Conservation (phyloP, 2,888 invertebrate species). For the Lasius fuliginosus region DNA sequence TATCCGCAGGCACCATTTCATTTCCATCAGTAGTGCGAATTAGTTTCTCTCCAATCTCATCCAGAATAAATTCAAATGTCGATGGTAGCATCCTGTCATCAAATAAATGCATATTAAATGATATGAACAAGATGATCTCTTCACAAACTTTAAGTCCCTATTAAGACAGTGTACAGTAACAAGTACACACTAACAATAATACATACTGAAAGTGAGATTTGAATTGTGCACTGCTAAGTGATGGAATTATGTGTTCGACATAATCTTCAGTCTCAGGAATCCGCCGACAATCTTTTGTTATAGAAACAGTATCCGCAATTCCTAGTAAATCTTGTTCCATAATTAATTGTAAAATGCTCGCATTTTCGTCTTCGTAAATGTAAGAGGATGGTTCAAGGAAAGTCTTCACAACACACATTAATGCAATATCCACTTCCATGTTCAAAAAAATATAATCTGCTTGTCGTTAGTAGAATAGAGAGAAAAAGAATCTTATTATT, state of each 20-base stretch:
- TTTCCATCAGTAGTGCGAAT: conserved; percentile 6
- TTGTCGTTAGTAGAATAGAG: background rate
- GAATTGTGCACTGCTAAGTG: background rate
- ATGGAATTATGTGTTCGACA: conserved; percentile 17
- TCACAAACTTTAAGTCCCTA: background rate
- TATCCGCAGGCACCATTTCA: conserved; percentile 8
- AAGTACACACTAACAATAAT: background rate
- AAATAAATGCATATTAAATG: background rate
- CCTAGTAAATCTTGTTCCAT: background rate
- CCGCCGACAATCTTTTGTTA: background rate
- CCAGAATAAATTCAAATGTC: conserved; percentile 22
- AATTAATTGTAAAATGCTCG: background rate
- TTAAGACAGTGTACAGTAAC: background rate
- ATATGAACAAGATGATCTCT: background rate
- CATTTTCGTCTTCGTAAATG: conserved; percentile 29
- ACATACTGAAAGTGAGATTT: conserved; percentile 13
- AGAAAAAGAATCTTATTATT: background rate
- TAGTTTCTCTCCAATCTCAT: background rate
- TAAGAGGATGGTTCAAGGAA: conserved; percentile 1
- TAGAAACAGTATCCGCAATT: background rate
- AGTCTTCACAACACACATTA: background rate
- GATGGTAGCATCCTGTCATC: conserved; percentile 1
- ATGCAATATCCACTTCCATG: background rate
- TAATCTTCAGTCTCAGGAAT: conserved; percentile 2
- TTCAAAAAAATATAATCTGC: background rate